Base-by-base conservation (phyloP, 1,140 invertebrate genomes). In the Lanistes nyassanus region DNA sequence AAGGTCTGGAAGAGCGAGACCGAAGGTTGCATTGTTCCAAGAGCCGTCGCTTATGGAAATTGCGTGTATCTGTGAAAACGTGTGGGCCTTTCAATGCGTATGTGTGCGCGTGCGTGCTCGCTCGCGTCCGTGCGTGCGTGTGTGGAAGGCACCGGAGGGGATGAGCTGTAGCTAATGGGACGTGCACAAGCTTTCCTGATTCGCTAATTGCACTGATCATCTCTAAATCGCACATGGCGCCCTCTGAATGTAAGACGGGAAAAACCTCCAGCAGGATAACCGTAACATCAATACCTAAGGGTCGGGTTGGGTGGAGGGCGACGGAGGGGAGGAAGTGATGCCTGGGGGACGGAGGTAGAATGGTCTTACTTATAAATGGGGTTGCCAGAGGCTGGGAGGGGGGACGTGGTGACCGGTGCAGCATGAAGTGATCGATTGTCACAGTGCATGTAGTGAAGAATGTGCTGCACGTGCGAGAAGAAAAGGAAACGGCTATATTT, bases 161-260 rank as follows among this genome's bases (percentile, higher is more conserved):
- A 60, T 19, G 31, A 23, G n/a, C 58, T 13, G 58, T 34, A 60
- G 58, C 31, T 34, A 60, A 60, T 29, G 31, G n/a, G 31, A 34
- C 31, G 26, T 65, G 74, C 23, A 29, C 65, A 23, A 47, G 69
- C 23, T 56, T 66, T 66, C 67, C 37, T 71, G 76, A 73, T 34
- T 47, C 42, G 64, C 31, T 7, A 36, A 75, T 42, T 42, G 67
- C 42, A 64, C 68, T 39, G 67, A 39, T 42, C 73, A 76, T 39
- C 62, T 74, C 31, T 68, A 70, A 34, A 73, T 76, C 58, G 79
- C 78, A 47, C 71, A 71, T 62, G 74, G 75, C 26, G 66, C n/a
- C 51, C 39, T 26, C 9, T 53, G n/a, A 31, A 29, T 51, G 39
- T 53, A 13, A 51, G 23, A 51, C 7, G 26, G n/a, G 21, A 36